A percentile compares a stretch with the other conserved stretches of the same genome.
Evolutionary conservation across 2,888 invertebrate species (phyloP).

Genomic region (Synergus umbraculus): DNA sequence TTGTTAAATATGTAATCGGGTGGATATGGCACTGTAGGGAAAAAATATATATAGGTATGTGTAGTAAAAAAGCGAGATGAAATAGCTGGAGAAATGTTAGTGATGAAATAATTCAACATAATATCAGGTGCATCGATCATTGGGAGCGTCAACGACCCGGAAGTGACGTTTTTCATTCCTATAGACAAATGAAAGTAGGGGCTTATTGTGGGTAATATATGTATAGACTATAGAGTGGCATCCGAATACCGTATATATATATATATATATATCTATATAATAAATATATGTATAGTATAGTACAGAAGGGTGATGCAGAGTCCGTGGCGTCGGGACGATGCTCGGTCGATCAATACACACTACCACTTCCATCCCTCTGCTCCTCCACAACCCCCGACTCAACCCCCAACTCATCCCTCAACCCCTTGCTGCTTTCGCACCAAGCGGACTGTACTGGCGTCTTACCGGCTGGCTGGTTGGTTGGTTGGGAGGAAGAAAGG

Average conservation of each 20-base stretch:
- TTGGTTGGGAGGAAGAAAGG: slow-evolving; percentile 30
- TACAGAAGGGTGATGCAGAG: slow-evolving; percentile 50
- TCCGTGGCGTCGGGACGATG: slow-evolving; percentile 58
- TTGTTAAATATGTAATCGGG: neutral
- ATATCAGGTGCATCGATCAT: slow-evolving; percentile 1
- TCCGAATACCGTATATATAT: slow-evolving; percentile 17
- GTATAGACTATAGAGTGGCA: slow-evolving; percentile 24
- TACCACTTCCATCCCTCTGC: slow-evolving; percentile 60
- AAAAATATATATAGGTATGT: neutral
- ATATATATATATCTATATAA: slow-evolving; percentile 19
- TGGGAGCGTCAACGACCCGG: slow-evolving; percentile 49
- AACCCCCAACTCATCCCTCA: slow-evolving; percentile 43
- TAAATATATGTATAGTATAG: slow-evolving; percentile 7
- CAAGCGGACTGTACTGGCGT: slow-evolving; percentile 45
- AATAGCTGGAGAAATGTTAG: neutral
- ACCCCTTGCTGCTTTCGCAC: slow-evolving; percentile 36
- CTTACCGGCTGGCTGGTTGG: slow-evolving; percentile 52
- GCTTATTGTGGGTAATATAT: neutral
- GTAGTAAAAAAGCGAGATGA: neutral
- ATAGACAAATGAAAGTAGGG: neutral
- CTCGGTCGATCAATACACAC: slow-evolving; percentile 73
- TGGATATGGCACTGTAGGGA: neutral
- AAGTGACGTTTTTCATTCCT: slow-evolving; percentile 11
- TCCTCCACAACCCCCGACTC: slow-evolving; percentile 51
- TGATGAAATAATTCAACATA: neutral